Conservation (phyloP, 2,888 invertebrate genomes). For the Drosophila birchii region DNA sequence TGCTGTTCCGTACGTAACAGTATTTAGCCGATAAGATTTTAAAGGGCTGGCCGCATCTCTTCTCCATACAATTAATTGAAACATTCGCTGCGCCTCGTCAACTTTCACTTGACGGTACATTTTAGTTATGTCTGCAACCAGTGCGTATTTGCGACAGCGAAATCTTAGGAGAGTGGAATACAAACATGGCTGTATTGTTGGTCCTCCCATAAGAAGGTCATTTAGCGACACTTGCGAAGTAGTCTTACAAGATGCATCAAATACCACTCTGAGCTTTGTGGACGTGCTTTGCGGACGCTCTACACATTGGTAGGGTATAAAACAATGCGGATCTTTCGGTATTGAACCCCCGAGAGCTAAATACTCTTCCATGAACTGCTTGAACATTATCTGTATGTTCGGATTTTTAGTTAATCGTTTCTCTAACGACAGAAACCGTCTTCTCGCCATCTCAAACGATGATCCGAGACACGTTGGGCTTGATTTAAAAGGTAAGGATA, state of each 20-base stretch:
- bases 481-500: conserved; percentile 7
- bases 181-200: conserved; percentile 16
- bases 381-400: no score
- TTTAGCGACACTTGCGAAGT: conserved; percentile 22
- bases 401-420: no score
- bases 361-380: no score
- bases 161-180: conserved; percentile 13
- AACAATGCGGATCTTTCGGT: no score
- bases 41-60: background rate
- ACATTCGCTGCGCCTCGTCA: conserved; percentile 6
- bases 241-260: conserved; percentile 10
- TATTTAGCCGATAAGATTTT: background rate
- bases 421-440: no score
- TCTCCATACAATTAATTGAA: conserved; percentile 20
- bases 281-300: no score
- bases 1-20: conserved; percentile 2
- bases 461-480: conserved; percentile 4
- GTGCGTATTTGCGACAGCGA: conserved; percentile 3
- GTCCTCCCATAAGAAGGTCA: conserved; percentile 27
- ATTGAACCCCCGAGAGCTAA: no score
- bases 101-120: conserved; percentile 26
- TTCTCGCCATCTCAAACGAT: conserved; percentile 1
- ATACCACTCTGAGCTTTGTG: conserved; percentile 13
- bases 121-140: conserved; percentile 18
- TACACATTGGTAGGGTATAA: no score